These are phyloP conservation scores for Drosophila sulfurigaster DNA, from an alignment of 1,140 invertebrate genomes.

Conservation along the genomic window DNA sequence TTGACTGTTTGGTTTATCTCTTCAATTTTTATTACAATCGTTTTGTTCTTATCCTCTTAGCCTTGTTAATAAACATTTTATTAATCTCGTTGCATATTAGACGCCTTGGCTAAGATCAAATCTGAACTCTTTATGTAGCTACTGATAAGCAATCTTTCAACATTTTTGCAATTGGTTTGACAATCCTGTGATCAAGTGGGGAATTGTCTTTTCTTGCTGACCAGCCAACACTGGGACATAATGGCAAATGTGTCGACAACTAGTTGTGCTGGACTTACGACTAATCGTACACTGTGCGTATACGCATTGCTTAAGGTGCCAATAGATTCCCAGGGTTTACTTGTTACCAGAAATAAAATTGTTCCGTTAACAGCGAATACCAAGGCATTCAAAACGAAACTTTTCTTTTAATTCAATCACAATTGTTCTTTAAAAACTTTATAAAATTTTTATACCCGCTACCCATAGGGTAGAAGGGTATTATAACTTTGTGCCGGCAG, in stretches of 20 bases:
- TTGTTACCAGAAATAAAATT: slow-evolving; percentile 1
- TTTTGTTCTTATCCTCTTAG: too few species aligned
- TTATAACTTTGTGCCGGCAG: too few species aligned
- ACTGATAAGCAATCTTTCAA: background rate
- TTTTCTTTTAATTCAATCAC: too few species aligned
- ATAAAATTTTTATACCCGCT: too few species aligned
- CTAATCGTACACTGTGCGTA: slow-evolving; percentile 10
- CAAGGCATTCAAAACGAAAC: too few species aligned
- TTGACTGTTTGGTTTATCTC: too few species aligned
- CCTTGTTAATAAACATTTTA: background rate
- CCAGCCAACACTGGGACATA: slow-evolving; percentile 19
- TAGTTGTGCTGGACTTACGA: background rate
- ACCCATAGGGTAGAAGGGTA: too few species aligned
- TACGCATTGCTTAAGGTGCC: slow-evolving; percentile 12
- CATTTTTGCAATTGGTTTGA: background rate
- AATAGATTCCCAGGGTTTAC: background rate
- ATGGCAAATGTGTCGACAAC: slow-evolving; percentile 20
- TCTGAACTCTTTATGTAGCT: background rate
- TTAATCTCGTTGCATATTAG: slow-evolving; percentile 7
- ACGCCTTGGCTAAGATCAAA: background rate
- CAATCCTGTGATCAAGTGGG: background rate
- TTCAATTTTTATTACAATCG: too few species aligned
- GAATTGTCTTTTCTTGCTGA: background rate
- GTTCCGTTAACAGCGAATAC: too few species aligned
- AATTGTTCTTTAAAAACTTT: too few species aligned